A percentile compares a stretch with the other conserved stretches of the same genome.
Conservation (phyloP, 2,113 vertebrate genomes). For the Cynopterus brachyotis region DNA sequence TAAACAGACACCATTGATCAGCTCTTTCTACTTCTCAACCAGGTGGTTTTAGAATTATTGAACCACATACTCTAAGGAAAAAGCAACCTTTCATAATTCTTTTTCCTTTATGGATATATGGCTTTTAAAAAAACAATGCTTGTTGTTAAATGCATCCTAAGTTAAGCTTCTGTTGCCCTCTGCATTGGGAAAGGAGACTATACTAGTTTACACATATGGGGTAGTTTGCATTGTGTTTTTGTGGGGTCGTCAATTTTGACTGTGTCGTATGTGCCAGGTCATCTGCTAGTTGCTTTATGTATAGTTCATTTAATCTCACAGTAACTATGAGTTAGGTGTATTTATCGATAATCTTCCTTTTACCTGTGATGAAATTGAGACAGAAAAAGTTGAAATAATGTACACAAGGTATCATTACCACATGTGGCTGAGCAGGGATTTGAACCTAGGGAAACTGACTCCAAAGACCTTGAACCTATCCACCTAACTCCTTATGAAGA, state of each 20-base stretch:
- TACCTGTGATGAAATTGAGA: not conserved
- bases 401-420: not conserved
- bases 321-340: not conserved
- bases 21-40: not conserved
- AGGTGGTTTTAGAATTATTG: not conserved
- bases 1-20: not conserved
- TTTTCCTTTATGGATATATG: not conserved
- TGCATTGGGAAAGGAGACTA: not conserved
- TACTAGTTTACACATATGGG: not conserved
- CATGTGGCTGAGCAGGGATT: not conserved
- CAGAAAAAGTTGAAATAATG: not conserved
- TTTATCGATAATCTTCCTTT: constrained; percentile 26
- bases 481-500: not conserved
- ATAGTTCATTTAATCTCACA: not conserved
- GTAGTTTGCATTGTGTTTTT: not conserved
- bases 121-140: constrained; percentile 1
- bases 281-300: not conserved
- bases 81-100: not conserved
- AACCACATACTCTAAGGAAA: not conserved
- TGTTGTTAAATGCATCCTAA: constrained; percentile 13
- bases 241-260: not conserved
- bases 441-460: constrained; percentile 1
- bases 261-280: not conserved
- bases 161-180: not conserved
- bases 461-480: not conserved